Conservation (phyloP, 2,797 vertebrate species). For the Protosalanx chinensis region DNA sequence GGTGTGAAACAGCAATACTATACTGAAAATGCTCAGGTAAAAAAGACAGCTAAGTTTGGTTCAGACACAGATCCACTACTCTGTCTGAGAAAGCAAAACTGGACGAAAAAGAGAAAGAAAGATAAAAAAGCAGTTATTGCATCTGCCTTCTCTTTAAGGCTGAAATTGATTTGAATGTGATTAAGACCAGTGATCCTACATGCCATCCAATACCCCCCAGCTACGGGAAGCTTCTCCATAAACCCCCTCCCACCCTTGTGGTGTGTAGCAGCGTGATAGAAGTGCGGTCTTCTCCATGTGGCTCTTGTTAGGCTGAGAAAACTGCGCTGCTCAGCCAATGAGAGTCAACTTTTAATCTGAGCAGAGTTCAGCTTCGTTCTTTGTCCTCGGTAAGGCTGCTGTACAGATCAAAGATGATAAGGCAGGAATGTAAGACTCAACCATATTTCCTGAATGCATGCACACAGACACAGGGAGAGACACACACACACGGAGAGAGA, state of each 20-base stretch:
- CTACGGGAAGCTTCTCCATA: not conserved
- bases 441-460: not conserved
- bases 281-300: not conserved
- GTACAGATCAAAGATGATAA: not conserved
- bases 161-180: constrained; percentile 1
- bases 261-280: not conserved
- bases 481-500: too few species aligned
- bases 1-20: not conserved
- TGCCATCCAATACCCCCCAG: not conserved
- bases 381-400: not conserved
- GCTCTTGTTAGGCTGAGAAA: not conserved
- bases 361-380: not conserved
- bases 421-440: not conserved
- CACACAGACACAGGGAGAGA: not conserved
- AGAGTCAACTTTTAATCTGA: not conserved
- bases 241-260: not conserved
- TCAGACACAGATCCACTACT: too few species aligned
- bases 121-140: not conserved
- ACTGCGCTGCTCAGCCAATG: constrained; percentile 1
- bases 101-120: not conserved
- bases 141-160: not conserved
- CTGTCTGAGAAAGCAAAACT: too few species aligned
- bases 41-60: too few species aligned
- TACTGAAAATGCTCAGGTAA: too few species aligned
- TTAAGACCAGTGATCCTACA: not conserved